Percentiles rank a stretch among this genome's conserved stretches.
Evolutionary conservation across 1,140 invertebrate genomes (phyloP).

Genomic region (Thaumetopoea pityocampa): DNA sequence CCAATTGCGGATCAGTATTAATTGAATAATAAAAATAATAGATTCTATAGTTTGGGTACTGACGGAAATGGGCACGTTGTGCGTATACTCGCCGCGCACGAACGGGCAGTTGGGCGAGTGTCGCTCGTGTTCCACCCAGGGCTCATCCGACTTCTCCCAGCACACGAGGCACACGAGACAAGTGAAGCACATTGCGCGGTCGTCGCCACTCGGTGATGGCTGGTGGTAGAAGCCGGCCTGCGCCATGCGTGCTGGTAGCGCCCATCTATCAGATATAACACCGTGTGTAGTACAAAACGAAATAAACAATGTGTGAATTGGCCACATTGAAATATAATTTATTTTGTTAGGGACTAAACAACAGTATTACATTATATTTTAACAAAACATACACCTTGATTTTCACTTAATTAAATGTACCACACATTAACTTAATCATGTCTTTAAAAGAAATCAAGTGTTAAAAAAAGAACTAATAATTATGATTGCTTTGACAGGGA

Average conservation of each 20-base stretch:
- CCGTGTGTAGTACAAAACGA: too few species aligned
- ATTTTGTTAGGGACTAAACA: too few species aligned
- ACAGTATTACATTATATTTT: too few species aligned
- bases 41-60: slow-evolving; percentile 25
- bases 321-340: too few species aligned
- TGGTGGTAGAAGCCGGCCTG: slow-evolving; percentile 97
- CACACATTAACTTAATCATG: too few species aligned
- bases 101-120: slow-evolving; percentile 95
- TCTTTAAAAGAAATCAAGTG: too few species aligned
- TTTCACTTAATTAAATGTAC: too few species aligned
- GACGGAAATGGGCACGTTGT: slow-evolving; percentile 92
- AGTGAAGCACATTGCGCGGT: slow-evolving; percentile 96
- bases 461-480: too few species aligned
- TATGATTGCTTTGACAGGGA: too few species aligned
- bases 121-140: slow-evolving; percentile 96
- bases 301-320: too few species aligned
- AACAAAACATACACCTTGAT: too few species aligned
- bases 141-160: slow-evolving; percentile 97
- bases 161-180: slow-evolving; percentile 95
- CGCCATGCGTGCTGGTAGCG: slow-evolving; percentile 95
- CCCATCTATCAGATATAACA: slow-evolving; percentile 82
- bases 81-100: slow-evolving; percentile 95
- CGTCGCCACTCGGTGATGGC: slow-evolving; percentile 91
- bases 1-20: too few species aligned
- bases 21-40: slow-evolving; percentile 5